These are phyloP conservation scores for Aurelia aurita DNA, from an alignment of 30 jellyfish, hydroid and myxozoan genomes.

Conservation along the genomic window DNA sequence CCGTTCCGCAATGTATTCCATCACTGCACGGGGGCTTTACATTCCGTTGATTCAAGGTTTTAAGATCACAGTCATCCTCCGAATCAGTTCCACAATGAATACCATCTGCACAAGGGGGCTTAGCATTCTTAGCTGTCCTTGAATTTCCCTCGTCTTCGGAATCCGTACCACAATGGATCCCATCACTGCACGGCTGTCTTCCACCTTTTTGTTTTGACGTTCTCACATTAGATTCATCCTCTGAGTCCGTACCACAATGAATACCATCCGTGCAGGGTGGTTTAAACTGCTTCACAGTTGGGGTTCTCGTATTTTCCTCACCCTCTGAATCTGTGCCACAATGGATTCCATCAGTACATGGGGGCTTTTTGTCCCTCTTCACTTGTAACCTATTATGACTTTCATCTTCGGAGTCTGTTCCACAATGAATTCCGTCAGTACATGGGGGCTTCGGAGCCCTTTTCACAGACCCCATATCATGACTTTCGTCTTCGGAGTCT, in stretches of 20 bases:
- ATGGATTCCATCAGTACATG: constrained; percentile 71
- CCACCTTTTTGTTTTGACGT: neutral
- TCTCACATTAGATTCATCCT: constrained; percentile 28
- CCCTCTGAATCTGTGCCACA: constrained; percentile 81
- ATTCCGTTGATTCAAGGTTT: neutral
- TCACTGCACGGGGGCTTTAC: constrained; percentile 16
- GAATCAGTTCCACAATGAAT: neutral
- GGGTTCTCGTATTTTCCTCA: constrained; percentile 22
- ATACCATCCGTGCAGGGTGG: constrained; percentile 62
- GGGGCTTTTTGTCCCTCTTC: neutral
- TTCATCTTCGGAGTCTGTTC: constrained; percentile 66
- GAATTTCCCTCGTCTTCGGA: constrained; percentile 55
- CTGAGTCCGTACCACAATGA: constrained; percentile 75
- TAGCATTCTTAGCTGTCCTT: constrained; percentile 16
- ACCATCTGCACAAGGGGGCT: constrained; percentile 8
- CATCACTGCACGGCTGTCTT: constrained; percentile 16
- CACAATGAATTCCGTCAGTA: constrained; percentile 71
- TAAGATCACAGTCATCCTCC: neutral
- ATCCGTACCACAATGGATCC: constrained; percentile 69
- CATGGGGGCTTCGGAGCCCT: neutral
- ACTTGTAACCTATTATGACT: neutral
- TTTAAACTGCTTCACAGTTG: neutral
- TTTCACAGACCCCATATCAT: neutral
- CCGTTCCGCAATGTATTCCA: constrained; percentile 50
- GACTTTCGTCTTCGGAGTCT: constrained; percentile 58